phyloP scores from a whole-genome alignment of 2,113 vertebrate species.

The Pelvicachromis taeniatus region DNA sequence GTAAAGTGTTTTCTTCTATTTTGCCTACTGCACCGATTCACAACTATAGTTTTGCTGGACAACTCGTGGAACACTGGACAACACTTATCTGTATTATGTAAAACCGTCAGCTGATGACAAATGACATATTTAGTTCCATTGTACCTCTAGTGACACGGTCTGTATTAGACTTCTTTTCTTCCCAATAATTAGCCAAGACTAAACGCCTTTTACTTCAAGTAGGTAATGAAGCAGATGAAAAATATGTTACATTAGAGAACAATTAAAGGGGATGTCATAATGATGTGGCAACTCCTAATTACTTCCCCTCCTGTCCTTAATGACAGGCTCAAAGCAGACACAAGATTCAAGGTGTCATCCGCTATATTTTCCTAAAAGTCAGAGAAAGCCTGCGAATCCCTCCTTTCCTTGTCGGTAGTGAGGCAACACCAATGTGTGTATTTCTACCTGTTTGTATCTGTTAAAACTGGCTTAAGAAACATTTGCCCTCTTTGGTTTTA shows the following conservation, averaged over 20 bases:
- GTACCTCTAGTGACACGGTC: background rate
- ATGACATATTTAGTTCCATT: background rate
- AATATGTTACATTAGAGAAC: background rate
- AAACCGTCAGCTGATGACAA: background rate
- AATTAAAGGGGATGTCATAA: constrained; percentile 5
- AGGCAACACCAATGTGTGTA: background rate
- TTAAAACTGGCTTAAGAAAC: background rate
- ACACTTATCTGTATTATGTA: background rate
- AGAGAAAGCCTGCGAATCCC: background rate
- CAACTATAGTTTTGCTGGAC: background rate
- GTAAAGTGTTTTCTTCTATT: background rate
- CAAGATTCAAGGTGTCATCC: constrained; percentile 6
- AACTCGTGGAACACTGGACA: background rate
- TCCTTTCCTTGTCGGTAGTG: background rate
- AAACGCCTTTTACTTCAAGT: background rate
- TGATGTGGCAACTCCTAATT: background rate
- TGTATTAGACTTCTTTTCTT: background rate
- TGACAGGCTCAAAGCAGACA: background rate
- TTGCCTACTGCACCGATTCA: background rate
- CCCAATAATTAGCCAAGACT: constrained; percentile 5
- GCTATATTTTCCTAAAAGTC: background rate
- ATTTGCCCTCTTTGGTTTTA: background rate
- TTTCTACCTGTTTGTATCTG: background rate
- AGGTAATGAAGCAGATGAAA: constrained; percentile 7
- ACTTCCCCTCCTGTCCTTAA: background rate